Evolutionary conservation across 1,140 invertebrate genomes (phyloP).

Genomic region (Eulimnadia texana): DNA sequence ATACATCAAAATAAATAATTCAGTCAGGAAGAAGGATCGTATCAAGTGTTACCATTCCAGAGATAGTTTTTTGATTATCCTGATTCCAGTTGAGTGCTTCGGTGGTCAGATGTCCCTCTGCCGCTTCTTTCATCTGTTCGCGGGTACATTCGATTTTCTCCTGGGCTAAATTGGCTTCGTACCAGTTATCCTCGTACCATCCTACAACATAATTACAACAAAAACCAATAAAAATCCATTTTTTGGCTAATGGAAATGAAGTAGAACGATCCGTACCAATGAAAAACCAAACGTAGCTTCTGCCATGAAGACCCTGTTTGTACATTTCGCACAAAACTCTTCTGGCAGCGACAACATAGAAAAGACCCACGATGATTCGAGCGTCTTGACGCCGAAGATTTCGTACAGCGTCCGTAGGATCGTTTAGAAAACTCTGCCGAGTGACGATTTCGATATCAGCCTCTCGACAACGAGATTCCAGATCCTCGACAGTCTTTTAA

Average conservation of each 20-base stretch:
- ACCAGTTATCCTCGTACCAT: conserved; percentile 99
- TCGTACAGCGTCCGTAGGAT: conserved; percentile 87
- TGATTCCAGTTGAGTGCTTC: conserved; percentile 98
- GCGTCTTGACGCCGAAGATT: conserved; percentile 75
- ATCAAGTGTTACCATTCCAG: conserved; percentile 56
- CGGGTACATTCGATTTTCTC: conserved; percentile 82
- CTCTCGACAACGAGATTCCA: conserved; percentile 86
- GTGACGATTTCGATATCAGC: conserved; percentile 88
- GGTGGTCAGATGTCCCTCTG: conserved; percentile 93
- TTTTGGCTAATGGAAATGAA: neutral
- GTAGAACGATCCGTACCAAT: too few relatives aligned
- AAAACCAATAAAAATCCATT: neutral
- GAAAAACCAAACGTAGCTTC: conserved; percentile 97
- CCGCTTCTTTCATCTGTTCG: conserved; percentile 81
- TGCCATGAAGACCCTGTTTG: conserved; percentile 85
- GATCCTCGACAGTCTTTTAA: conserved; percentile 83
- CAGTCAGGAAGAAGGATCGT: conserved; percentile 1
- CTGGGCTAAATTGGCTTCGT: conserved; percentile 69
- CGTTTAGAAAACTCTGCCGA: conserved; percentile 89
- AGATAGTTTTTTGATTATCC: conserved; percentile 78
- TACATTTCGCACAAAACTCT: conserved; percentile 94
- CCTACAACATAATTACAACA: conserved; percentile 32
- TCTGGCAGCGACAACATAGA: conserved; percentile 92
- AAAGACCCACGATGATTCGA: conserved; percentile 91
- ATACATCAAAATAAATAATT: neutral